Percentiles rank a stretch among this genome's conserved stretches.
Conservation (phyloP, 2,113 vertebrate genomes). For the Caracal caracal region DNA sequence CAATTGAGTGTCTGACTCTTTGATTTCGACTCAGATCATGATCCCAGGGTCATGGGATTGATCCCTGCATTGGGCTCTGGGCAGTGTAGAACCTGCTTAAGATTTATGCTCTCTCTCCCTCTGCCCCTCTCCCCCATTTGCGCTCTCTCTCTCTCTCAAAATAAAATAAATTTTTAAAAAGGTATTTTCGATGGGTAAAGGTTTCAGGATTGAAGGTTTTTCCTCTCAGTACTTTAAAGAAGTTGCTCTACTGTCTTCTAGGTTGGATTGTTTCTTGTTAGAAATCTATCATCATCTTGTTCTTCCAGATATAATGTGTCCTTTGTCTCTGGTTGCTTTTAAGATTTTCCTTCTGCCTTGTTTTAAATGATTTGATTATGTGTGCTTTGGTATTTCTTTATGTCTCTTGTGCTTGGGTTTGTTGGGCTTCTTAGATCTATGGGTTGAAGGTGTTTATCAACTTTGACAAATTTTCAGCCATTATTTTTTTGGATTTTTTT, state of each 20-base stretch:
- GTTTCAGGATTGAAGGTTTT: background rate
- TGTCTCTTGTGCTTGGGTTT: background rate
- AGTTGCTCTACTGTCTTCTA: background rate
- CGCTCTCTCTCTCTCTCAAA: too few species aligned
- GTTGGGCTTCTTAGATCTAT: background rate
- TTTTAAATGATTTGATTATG: background rate
- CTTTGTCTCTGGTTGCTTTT: background rate
- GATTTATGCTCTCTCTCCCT: too few species aligned
- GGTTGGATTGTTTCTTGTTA: background rate
- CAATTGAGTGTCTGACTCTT: too few species aligned
- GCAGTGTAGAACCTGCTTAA: too few species aligned
- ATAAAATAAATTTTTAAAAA: too few species aligned
- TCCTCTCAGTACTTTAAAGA: background rate
- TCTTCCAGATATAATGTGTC: background rate
- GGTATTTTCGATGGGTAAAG: background rate
- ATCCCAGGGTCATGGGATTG: too few species aligned
- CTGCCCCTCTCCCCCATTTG: too few species aligned
- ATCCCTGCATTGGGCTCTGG: too few species aligned
- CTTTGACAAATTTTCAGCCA: background rate
- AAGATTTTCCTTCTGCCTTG: background rate
- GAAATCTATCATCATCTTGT: background rate
- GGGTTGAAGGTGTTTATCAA: background rate
- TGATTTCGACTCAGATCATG: too few species aligned
- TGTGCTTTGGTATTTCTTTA: background rate
- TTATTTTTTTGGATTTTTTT: background rate